Conservation (phyloP, 2,888 invertebrate species). For the Drosophila peninsularis region DNA sequence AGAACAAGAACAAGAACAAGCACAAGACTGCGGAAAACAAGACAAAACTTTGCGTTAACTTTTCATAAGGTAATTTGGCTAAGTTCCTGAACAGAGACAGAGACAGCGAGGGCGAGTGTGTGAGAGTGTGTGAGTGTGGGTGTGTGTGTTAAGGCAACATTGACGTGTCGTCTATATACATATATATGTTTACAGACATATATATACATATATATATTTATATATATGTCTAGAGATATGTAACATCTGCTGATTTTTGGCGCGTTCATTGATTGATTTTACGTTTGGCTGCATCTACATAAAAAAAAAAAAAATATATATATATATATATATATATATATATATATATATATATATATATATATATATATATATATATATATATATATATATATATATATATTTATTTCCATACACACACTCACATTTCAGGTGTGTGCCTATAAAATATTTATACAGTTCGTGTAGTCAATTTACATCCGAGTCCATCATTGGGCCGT, state of each 20-base stretch:
- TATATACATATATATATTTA: not conserved
- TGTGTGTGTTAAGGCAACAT: not conserved
- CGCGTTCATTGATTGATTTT: slow-evolving; percentile 56
- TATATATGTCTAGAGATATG: slow-evolving; percentile 1
- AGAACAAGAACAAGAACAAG: not conserved
- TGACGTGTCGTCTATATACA: slow-evolving; percentile 12
- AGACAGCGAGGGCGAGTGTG: no score
- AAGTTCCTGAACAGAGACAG: slow-evolving; percentile 21
- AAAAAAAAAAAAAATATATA: slow-evolving; percentile 33
- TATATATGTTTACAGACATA: not conserved
- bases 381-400: slow-evolving; percentile 22
- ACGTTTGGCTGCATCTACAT: slow-evolving; percentile 68
- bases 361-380: not conserved
- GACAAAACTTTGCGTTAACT: slow-evolving; percentile 44
- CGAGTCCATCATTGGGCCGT: slow-evolving; percentile 68
- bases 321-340: not conserved
- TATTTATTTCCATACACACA: not conserved
- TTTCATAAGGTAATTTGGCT: slow-evolving; percentile 43
- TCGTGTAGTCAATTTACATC: slow-evolving; percentile 73
- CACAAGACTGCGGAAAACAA: not conserved
- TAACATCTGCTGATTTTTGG: slow-evolving; percentile 60
- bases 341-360: not conserved
- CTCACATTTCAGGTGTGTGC: slow-evolving; percentile 18
- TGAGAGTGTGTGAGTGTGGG: no score
- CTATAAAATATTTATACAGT: slow-evolving; percentile 74